Evolutionary conservation across 2,797 vertebrate species (phyloP).

Genomic region (Gallinago nigripennis): DNA sequence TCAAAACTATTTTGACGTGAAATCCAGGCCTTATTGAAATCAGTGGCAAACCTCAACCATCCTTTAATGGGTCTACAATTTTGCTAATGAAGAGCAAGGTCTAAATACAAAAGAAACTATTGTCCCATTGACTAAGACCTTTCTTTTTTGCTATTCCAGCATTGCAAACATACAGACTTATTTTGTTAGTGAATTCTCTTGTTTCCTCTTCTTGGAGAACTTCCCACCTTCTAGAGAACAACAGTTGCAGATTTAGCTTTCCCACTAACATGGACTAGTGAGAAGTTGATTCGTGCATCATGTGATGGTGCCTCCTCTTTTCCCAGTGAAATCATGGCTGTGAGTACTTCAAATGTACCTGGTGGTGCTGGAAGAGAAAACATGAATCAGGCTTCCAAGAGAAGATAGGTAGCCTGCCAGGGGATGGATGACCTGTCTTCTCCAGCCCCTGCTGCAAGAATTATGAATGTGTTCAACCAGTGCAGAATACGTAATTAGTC

Average conservation of each 20-base stretch:
- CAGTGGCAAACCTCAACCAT: background rate
- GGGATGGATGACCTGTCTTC: background rate
- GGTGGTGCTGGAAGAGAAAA: background rate
- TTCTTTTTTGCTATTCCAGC: background rate
- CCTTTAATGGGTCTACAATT: background rate
- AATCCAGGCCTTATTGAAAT: background rate
- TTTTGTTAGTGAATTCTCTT: background rate
- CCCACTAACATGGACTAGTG: background rate
- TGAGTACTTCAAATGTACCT: fast-evolving
- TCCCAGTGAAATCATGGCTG: background rate
- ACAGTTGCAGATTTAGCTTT: background rate
- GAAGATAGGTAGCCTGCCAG: background rate
- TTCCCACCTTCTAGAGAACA: background rate
- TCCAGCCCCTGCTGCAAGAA: background rate
- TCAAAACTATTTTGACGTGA: background rate
- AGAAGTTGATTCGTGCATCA: background rate
- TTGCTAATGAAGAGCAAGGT: background rate
- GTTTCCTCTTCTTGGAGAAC: background rate
- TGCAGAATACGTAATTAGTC: background rate
- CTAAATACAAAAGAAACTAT: background rate
- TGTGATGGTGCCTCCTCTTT: background rate
- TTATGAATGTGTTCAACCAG: background rate
- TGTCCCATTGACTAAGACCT: background rate
- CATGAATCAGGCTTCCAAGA: background rate
- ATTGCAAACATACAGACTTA: background rate